These are phyloP conservation scores for Amphiduros pacificus DNA, from an alignment of 2,888 invertebrate genomes.

Conservation along the genomic window DNA sequence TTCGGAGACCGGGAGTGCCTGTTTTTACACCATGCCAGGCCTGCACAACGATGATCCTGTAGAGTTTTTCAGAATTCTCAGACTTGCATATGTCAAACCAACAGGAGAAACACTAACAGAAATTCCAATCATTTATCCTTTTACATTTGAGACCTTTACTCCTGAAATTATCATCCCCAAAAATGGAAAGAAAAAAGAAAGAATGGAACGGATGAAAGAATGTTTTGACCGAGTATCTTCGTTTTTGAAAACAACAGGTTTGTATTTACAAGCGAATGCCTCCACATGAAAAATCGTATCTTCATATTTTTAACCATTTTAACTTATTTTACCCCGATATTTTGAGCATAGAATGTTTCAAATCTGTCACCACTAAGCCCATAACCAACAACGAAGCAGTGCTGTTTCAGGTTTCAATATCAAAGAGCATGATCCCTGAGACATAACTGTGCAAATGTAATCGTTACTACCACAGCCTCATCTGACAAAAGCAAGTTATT, in stretches of 20 bases:
- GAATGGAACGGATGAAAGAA: conserved; percentile 31
- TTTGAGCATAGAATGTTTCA: no score
- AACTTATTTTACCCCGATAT: no score
- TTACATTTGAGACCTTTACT: conserved; percentile 33
- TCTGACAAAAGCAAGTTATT: no score
- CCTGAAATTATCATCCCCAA: conserved; percentile 26
- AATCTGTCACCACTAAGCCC: no score
- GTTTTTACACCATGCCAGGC: conserved; percentile 27
- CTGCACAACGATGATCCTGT: conserved; percentile 18
- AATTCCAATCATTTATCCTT: conserved; percentile 25
- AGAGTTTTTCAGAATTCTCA: conserved; percentile 32
- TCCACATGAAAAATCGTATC: no score
- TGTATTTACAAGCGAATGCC: no score
- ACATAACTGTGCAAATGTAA: no score
- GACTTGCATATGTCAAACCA: conserved; percentile 24
- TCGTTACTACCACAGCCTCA: no score
- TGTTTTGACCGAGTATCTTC: conserved; percentile 12
- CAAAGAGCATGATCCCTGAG: no score
- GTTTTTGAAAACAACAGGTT: conserved; percentile 11
- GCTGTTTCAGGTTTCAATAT: no score
- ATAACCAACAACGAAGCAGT: no score
- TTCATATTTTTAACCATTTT: no score
- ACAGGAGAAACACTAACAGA: conserved; percentile 6
- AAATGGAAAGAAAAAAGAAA: conserved; percentile 16
- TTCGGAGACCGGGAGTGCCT: conserved; percentile 26